Conservation (phyloP, 2,797 vertebrate species). For the Graptemys geographica region DNA sequence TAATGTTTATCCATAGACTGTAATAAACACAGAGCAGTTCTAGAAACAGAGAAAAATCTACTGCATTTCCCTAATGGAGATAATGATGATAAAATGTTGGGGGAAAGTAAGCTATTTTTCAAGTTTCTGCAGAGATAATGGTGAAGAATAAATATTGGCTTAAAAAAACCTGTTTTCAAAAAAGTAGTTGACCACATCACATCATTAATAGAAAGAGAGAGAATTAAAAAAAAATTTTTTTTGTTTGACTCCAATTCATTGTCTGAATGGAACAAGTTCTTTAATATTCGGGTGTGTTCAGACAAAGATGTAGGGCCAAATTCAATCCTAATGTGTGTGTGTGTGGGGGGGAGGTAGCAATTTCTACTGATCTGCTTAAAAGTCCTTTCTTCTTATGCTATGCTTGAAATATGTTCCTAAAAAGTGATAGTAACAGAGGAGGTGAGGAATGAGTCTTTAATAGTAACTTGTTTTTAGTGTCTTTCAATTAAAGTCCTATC, state of each 20-base stretch:
- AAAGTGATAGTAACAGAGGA: not conserved
- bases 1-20: rapidly evolving
- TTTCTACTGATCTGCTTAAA: not conserved
- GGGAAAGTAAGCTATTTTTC: not conserved
- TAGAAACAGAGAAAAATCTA: not conserved
- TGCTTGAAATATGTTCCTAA: conserved; percentile 5
- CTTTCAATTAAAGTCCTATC: not conserved
- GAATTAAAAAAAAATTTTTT: conserved; percentile 13
- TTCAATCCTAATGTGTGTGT: not conserved
- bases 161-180: conserved; percentile 15
- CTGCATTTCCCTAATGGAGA: not conserved
- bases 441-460: not conserved
- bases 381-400: not conserved
- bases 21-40: not conserved
- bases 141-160: not conserved
- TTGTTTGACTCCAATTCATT: not conserved
- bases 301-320: not conserved
- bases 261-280: conserved; percentile 15
- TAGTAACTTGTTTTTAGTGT: not conserved
- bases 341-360: not conserved
- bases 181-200: not conserved
- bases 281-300: not conserved
- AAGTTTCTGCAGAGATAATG: conserved; percentile 22
- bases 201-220: not conserved
- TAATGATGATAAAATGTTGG: not conserved